phyloP scores from a whole-genome alignment of 2,888 invertebrate genomes.

The Apantesis nais region DNA sequence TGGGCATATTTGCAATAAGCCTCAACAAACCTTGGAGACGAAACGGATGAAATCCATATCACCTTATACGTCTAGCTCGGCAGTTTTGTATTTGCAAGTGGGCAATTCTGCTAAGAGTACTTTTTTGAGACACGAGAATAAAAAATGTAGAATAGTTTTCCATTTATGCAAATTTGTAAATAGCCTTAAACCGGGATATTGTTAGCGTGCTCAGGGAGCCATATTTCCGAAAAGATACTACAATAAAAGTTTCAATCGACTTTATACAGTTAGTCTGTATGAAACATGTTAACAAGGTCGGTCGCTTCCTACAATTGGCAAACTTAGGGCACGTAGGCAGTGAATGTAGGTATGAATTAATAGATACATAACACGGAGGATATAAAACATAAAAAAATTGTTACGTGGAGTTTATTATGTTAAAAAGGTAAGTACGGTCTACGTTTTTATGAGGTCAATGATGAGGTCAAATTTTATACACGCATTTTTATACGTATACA shows the following conservation, averaged over 20 bases:
- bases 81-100: background rate
- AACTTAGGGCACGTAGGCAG: slow-evolving; percentile 49
- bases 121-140: background rate
- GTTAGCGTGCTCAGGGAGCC: slow-evolving; percentile 23
- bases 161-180: background rate
- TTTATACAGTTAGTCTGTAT: slow-evolving; percentile 20
- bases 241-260: slow-evolving; percentile 29
- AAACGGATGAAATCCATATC: background rate
- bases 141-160: background rate
- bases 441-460: slow-evolving; percentile 1
- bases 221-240: slow-evolving; percentile 29
- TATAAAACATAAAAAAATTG: background rate
- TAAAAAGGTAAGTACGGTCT: no score
- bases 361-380: slow-evolving; percentile 45
- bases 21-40: background rate
- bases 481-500: background rate
- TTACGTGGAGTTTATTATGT: background rate
- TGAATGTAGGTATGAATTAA: slow-evolving; percentile 35
- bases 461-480: no score
- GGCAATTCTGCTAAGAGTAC: background rate
- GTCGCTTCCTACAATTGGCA: slow-evolving; percentile 68
- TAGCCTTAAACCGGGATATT: slow-evolving; percentile 22
- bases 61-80: background rate
- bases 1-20: slow-evolving; percentile 5
- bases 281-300: slow-evolving; percentile 64